Percentiles rank a stretch among this genome's conserved stretches.
Conservation (phyloP, 2,888 invertebrate genomes). For the Cyclophora albipunctata region DNA sequence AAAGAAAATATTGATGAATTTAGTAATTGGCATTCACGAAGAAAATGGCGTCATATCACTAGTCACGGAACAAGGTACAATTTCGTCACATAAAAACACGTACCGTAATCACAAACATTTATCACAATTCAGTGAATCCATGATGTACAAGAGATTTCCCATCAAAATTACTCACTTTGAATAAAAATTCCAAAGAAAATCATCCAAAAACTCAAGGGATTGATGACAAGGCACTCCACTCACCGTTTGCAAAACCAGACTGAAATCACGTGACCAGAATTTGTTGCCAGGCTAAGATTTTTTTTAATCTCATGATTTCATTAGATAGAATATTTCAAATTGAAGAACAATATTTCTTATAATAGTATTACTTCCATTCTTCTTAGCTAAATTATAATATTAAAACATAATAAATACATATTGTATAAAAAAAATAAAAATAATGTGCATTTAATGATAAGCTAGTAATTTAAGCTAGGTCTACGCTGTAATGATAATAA, state of each 20-base stretch:
- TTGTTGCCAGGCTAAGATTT: conserved; percentile 26
- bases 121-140: conserved; percentile 45
- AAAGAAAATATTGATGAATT: conserved; percentile 65
- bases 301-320: no score
- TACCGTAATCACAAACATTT: conserved; percentile 49
- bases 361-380: no score
- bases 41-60: conserved; percentile 77
- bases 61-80: conserved; percentile 74
- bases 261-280: conserved; percentile 44
- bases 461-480: no score
- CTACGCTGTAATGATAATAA: no score
- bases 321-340: no score
- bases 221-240: conserved; percentile 77
- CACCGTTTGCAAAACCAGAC: conserved; percentile 75
- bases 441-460: no score
- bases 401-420: no score
- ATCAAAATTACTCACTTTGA: conserved; percentile 71
- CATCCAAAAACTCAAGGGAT: conserved; percentile 73
- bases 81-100: conserved; percentile 65
- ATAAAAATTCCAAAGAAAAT: conserved; percentile 74
- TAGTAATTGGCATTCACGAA: conserved; percentile 75
- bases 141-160: conserved; percentile 31
- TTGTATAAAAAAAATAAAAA: no score
- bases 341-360: no score
- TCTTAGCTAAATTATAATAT: no score